Percentiles rank a stretch among this genome's conserved stretches.
phyloP scores from a whole-genome alignment of 2,797 vertebrate genomes.

The Rhyacichthys aspro region DNA sequence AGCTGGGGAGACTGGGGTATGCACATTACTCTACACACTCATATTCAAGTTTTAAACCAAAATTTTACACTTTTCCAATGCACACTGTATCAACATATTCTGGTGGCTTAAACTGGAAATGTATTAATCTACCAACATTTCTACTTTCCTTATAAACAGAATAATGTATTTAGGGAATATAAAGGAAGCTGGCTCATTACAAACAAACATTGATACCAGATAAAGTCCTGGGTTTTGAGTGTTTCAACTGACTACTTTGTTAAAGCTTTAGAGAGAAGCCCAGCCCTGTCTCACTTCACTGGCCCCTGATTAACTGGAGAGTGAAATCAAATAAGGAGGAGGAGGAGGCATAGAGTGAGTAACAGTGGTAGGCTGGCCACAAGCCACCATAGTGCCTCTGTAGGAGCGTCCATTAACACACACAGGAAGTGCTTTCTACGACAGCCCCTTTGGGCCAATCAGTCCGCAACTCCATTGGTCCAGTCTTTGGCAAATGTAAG shows the following conservation, averaged over 20 bases:
- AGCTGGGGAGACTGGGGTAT: constrained; percentile 89
- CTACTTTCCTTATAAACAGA: too few species aligned
- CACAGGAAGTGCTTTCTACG: constrained; percentile 77
- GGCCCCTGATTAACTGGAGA: constrained; percentile 61
- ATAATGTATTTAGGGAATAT: too few species aligned
- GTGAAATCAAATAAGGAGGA: constrained; percentile 46
- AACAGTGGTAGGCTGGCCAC: constrained; percentile 59
- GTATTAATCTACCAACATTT: too few species aligned
- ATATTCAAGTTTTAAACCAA: too few species aligned
- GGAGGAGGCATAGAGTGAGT: constrained; percentile 34
- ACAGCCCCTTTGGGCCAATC: constrained; percentile 75
- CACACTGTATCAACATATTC: too few species aligned
- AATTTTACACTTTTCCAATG: too few species aligned
- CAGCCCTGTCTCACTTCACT: constrained; percentile 59
- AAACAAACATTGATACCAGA: not conserved
- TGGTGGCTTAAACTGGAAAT: too few species aligned
- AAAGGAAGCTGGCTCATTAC: too few species aligned
- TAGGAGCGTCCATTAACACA: constrained; percentile 78
- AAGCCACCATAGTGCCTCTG: constrained; percentile 67
- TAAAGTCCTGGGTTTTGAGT: constrained; percentile 6
- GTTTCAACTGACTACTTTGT: constrained; percentile 7
- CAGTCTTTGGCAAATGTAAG: constrained; percentile 62
- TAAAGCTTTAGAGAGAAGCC: constrained; percentile 34
- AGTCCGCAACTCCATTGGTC: constrained; percentile 73
- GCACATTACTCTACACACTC: constrained; percentile 22